Evolutionary conservation across 2,888 invertebrate species (phyloP).

Genomic region (Apoda limacodes): DNA sequence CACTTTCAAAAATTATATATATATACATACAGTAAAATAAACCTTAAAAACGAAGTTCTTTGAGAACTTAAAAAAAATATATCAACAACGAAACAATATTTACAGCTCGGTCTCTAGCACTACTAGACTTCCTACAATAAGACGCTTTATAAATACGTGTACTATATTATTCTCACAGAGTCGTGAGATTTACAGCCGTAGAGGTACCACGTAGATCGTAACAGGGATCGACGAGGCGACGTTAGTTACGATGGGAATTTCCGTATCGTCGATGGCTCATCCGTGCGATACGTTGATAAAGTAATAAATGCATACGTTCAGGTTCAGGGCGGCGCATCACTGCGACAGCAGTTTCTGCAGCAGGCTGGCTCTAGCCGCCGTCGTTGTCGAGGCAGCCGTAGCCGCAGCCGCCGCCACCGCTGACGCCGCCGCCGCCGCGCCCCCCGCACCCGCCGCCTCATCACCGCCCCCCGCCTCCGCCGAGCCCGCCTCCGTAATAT

Average conservation of each 20-base stretch:
- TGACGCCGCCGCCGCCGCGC: constrained; percentile 18
- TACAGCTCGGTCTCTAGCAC: constrained; percentile 60
- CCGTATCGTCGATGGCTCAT: constrained; percentile 30
- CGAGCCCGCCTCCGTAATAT: constrained; percentile 65
- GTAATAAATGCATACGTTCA: not conserved
- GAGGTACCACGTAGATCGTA: constrained; percentile 59
- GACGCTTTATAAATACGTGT: constrained; percentile 51
- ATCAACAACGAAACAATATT: constrained; percentile 38
- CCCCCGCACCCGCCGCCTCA: constrained; percentile 22
- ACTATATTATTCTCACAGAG: constrained; percentile 48
- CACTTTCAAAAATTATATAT: constrained; percentile 35
- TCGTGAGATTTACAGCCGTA: constrained; percentile 54
- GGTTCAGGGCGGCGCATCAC: constrained; percentile 44
- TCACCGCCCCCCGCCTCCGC: constrained; percentile 30
- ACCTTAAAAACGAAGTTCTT: constrained; percentile 37
- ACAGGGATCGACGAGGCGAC: constrained; percentile 36
- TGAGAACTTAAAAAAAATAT: constrained; percentile 32
- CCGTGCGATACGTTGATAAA: constrained; percentile 22
- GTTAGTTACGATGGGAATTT: constrained; percentile 38
- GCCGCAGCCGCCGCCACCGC: constrained; percentile 23
- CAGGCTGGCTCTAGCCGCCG: constrained; percentile 77
- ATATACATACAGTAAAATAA: constrained; percentile 39
- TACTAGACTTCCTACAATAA: constrained; percentile 39
- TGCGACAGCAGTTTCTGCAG: constrained; percentile 89
- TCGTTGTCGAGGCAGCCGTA: constrained; percentile 20